These are phyloP conservation scores for Pseudocheirus occidentalis DNA, from an alignment of 2,797 vertebrate genomes.

Conservation along the genomic window DNA sequence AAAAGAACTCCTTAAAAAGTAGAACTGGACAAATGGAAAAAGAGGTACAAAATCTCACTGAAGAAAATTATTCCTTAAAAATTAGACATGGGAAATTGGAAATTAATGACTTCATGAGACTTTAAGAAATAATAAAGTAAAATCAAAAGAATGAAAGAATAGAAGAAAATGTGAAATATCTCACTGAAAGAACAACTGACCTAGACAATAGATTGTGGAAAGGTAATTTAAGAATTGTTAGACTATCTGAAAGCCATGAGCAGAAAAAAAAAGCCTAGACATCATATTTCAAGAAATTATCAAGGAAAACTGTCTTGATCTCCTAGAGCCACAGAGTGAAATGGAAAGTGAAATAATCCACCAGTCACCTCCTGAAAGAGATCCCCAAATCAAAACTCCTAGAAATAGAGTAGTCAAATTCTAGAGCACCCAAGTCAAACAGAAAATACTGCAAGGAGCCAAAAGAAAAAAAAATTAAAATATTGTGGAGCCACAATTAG, in stretches of 20 bases:
- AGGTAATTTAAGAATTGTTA: background rate
- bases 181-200: background rate
- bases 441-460: too few species aligned
- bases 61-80: too few species aligned
- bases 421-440: too few species aligned
- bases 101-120: too few species aligned
- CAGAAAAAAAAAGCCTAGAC: background rate
- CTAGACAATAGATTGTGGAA: background rate
- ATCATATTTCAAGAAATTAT: background rate
- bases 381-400: background rate
- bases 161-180: background rate
- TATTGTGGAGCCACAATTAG: background rate
- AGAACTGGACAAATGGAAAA: too few species aligned
- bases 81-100: too few species aligned
- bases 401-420: background rate
- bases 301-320: background rate
- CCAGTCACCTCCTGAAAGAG: background rate
- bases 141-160: background rate
- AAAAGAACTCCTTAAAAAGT: too few species aligned
- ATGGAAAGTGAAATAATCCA: too few species aligned
- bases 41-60: too few species aligned
- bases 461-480: background rate
- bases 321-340: background rate
- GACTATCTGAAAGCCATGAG: background rate
- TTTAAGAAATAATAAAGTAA: background rate